Percentiles rank a stretch among this genome's conserved stretches.
Evolutionary conservation across 2,797 vertebrate genomes (phyloP).

Genomic region (Poliocrania exsul): DNA sequence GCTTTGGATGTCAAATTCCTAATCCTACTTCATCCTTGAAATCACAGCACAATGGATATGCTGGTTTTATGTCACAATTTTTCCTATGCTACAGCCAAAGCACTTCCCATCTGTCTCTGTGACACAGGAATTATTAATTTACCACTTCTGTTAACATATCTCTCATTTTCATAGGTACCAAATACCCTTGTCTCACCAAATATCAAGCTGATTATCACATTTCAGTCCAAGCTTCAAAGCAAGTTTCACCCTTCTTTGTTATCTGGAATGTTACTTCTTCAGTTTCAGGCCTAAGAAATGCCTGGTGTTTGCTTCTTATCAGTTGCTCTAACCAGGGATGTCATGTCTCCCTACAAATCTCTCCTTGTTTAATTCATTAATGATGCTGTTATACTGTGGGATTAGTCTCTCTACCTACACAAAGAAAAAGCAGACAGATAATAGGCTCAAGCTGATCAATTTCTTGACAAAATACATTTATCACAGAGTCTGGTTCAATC

Average conservation of each 20-base stretch:
- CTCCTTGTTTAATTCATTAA: neutral
- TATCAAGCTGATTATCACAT: neutral
- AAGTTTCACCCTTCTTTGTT: neutral
- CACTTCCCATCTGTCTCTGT: neutral
- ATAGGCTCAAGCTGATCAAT: neutral
- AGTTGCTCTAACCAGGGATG: neutral
- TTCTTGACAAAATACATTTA: neutral
- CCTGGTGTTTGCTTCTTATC: neutral
- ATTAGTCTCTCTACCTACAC: neutral
- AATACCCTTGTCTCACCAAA: neutral
- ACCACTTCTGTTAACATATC: neutral
- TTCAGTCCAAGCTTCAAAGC: neutral
- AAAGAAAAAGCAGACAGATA: neutral
- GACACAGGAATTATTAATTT: neutral
- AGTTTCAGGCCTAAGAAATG: neutral
- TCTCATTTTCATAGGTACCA: neutral
- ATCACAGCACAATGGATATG: neutral
- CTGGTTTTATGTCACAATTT: neutral
- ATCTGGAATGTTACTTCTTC: slow-evolving; percentile 6
- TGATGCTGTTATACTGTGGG: neutral
- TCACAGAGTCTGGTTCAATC: neutral
- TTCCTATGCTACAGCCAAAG: neutral
- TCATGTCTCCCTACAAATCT: neutral
- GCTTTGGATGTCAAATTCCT: slow-evolving; percentile 24
- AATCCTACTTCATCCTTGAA: neutral